Percentiles rank a stretch among this genome's conserved stretches.
phyloP scores from a whole-genome alignment of 2,113 vertebrate genomes.

The Phalacrocorax pelagicus region DNA sequence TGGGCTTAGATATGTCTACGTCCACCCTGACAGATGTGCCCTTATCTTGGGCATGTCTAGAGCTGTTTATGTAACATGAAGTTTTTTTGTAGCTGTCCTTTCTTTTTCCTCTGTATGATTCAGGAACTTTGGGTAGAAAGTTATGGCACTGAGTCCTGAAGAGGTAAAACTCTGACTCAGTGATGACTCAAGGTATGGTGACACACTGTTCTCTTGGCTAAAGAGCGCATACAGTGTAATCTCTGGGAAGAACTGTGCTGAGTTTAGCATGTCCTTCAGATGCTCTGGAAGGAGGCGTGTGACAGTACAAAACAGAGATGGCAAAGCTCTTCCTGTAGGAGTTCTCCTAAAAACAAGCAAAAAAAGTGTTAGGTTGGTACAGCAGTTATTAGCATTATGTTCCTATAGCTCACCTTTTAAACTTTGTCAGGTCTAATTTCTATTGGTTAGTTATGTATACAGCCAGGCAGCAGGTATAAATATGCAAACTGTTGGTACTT shows the following conservation, averaged over 20 bases:
- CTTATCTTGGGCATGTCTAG: not conserved
- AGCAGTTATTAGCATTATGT: not conserved
- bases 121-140: not conserved
- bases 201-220: conserved; percentile 15
- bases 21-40: not conserved
- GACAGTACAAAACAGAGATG: not conserved
- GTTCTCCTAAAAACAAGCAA: not conserved
- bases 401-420: not conserved
- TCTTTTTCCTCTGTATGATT: not conserved
- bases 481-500: not conserved
- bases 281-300: not conserved
- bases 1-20: not conserved
- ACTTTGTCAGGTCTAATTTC: not conserved
- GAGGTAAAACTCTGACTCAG: conserved; percentile 23
- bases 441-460: not conserved
- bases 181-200: conserved; percentile 47
- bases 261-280: conserved; percentile 52
- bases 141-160: not conserved
- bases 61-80: not conserved
- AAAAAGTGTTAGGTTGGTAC: not conserved
- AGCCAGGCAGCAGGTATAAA: not conserved
- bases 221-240: not conserved
- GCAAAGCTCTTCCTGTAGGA: not conserved
- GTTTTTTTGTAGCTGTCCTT: not conserved
- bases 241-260: conserved; percentile 35